Conservation (phyloP, 1,140 invertebrate species). For the Holcopasites calliopsidis region DNA sequence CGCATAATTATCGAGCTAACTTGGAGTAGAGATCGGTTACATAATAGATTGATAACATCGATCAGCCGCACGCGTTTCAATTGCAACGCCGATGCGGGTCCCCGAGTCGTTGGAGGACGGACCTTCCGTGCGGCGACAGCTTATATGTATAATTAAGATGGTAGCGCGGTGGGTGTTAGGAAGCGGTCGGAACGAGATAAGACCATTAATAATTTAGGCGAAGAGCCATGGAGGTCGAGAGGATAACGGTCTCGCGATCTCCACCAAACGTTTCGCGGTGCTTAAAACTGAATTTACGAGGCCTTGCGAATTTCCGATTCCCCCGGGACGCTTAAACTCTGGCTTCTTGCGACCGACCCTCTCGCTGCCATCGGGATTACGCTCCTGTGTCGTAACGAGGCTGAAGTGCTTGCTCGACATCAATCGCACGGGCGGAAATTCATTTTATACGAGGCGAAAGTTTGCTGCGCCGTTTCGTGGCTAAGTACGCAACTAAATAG, state of each 20-base stretch:
- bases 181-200: constrained; percentile 34
- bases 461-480: background rate
- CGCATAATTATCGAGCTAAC: constrained; percentile 10
- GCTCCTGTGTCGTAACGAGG: background rate
- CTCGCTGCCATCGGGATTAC: background rate
- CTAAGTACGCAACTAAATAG: too few species aligned
- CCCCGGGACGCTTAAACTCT: background rate
- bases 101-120: background rate
- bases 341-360: background rate
- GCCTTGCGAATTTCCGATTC: constrained; percentile 18
- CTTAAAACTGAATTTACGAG: constrained; percentile 49
- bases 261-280: constrained; percentile 41
- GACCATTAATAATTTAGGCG: constrained; percentile 54
- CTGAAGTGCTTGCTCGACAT: background rate
- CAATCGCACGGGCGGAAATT: background rate
- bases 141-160: constrained; percentile 55
- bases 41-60: constrained; percentile 11
- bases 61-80: background rate
- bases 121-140: constrained; percentile 16
- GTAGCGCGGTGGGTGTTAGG: too few species aligned
- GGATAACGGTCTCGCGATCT: constrained; percentile 19
- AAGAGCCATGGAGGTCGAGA: background rate
- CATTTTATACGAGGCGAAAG: background rate
- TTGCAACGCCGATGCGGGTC: background rate
- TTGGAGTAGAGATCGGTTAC: background rate